A percentile compares a stretch with the other conserved stretches of the same genome.
Evolutionary conservation across 35 echinoderm and acorn worm genomes (phyloP).

Genomic region (Strongylocentrotus purpuratus): DNA sequence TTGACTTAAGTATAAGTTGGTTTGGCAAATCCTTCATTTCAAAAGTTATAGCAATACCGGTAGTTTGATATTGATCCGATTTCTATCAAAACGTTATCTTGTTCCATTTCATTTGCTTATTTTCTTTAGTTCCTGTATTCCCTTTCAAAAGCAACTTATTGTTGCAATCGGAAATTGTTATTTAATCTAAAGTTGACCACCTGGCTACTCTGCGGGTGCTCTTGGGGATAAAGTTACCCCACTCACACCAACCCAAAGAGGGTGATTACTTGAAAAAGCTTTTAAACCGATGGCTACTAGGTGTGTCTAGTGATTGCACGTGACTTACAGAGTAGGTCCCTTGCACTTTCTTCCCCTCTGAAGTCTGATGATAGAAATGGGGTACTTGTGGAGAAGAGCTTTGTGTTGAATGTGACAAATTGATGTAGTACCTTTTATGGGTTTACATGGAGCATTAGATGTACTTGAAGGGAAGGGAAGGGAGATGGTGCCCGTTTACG

Average conservation of each 20-base stretch:
- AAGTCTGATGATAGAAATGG: background rate
- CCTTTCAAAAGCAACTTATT: background rate
- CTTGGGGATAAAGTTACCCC: background rate
- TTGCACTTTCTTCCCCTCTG: background rate
- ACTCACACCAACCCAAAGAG: background rate
- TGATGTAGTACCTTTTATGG: background rate
- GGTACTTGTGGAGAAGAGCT: background rate
- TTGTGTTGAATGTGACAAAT: conserved; percentile 4
- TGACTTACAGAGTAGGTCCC: background rate
- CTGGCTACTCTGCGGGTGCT: background rate
- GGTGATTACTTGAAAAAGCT: conserved; percentile 11
- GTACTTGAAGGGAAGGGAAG: background rate
- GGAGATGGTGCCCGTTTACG: background rate
- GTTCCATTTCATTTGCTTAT: background rate
- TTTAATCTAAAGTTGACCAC: background rate
- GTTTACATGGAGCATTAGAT: background rate
- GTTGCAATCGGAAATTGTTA: background rate
- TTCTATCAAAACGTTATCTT: background rate
- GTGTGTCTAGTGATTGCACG: background rate
- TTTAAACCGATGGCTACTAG: conserved; percentile 2
- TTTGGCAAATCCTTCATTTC: too few species aligned
- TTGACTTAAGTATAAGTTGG: too few species aligned
- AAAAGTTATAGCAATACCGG: too few species aligned
- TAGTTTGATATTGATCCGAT: background rate
- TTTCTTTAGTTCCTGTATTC: background rate